A percentile compares a stretch with the other conserved stretches of the same genome.
These are phyloP conservation scores for Lysiphlebus fabarum DNA, from an alignment of 1,140 invertebrate species.

Conservation along the genomic window DNA sequence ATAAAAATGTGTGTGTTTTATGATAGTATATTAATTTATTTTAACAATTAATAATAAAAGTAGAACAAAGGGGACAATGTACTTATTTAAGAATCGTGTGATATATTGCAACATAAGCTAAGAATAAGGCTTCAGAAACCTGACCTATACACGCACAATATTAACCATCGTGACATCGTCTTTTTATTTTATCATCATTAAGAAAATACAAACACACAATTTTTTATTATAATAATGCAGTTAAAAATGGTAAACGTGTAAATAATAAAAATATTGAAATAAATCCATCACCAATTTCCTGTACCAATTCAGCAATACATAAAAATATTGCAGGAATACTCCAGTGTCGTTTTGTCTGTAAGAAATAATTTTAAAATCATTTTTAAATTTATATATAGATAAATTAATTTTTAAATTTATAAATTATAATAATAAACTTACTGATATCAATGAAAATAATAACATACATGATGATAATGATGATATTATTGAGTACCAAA, in stretches of 20 bases:
- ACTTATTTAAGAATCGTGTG: background rate
- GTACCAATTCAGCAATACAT: constrained; percentile 33
- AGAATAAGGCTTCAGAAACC: constrained; percentile 24
- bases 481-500: constrained; percentile 28
- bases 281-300: constrained; percentile 30
- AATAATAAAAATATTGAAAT: constrained; percentile 35
- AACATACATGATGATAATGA: constrained; percentile 32
- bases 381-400: background rate
- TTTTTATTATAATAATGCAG: constrained; percentile 21
- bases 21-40: background rate
- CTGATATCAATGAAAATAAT: constrained; percentile 36
- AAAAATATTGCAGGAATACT: constrained; percentile 38
- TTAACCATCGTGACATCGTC: background rate
- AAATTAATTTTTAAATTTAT: background rate
- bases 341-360: constrained; percentile 35
- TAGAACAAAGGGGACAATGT: background rate
- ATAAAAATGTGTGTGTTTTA: background rate
- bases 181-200: background rate
- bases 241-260: constrained; percentile 24
- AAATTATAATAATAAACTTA: constrained; percentile 25
- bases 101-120: constrained; percentile 11
- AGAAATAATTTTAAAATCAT: constrained; percentile 3
- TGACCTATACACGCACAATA: constrained; percentile 13
- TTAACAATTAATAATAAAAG: background rate
- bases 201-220: background rate